Base-by-base conservation (phyloP, 64 coral and sea anemone species). In the Orbicella faveolata region DNA sequence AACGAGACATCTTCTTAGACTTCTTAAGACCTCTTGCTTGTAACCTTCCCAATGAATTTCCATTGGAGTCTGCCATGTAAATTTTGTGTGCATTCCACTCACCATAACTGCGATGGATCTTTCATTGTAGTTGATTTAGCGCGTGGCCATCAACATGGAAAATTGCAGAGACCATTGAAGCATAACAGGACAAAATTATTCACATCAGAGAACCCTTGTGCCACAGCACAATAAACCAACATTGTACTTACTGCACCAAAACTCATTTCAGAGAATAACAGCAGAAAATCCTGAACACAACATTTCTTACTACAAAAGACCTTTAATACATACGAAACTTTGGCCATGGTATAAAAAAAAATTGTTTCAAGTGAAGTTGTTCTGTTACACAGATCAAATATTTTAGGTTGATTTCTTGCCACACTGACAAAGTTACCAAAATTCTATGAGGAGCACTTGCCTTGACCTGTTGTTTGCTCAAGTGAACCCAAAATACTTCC, bases 261-360 rank as follows among this genome's bases (percentile, higher is more conserved):
- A 23, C 25, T n/a, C 3, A 70, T 33, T 7, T 70, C 2, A 48
- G 7, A 26, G 23, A 23, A 70, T 70, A 23, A 26, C 66, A 9
- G 30, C 21, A 11, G 25, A 12, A 23, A 23, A 26, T n/a, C 67
- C 25, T 26, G 67, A 25, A 23, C 0, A 26, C 5, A 25, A 12
- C 55, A 59, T 59, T 16, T 70, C n/a, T 70, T 26, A 26, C 67
- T 85, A 52, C 21, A 52, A 72, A 52, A 51, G 14, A 44, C 72
- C 5, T 85, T 85, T 85, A 85, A 85, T 85, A 48, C 3, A 48
- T 48, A 85, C 21, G 17, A 85, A 70, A 85, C 23, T 85, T 19
- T 84, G 62, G 34, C 34, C 9, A 23, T 23, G 3, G 15, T 85
- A 72, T 65, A 85, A 85, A 85, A 34, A 34, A 20, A 18, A 3